Conservation (phyloP, 2,797 vertebrate genomes). For the Sebastes matsubarae region DNA sequence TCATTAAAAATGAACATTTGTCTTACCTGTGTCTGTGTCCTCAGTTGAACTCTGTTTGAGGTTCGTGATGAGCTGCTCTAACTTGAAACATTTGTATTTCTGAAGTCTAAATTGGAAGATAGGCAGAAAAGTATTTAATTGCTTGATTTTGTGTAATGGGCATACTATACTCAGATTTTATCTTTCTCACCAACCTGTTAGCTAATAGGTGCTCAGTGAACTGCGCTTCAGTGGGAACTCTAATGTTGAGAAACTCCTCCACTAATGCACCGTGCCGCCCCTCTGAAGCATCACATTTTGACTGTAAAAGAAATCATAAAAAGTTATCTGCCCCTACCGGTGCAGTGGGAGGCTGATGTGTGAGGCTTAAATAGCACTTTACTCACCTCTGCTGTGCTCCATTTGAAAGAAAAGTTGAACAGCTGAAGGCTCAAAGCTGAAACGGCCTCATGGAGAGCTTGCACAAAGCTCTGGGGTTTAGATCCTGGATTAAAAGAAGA, state of each 20-base stretch:
- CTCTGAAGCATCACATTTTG: constrained; percentile 31
- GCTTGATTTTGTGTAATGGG: background rate
- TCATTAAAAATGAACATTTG: background rate
- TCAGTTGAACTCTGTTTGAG: constrained; percentile 56
- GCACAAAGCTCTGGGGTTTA: constrained; percentile 69
- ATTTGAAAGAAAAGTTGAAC: constrained; percentile 77
- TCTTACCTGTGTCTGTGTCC: constrained; percentile 54
- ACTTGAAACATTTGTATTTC: constrained; percentile 80
- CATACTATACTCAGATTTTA: background rate
- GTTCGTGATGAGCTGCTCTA: constrained; percentile 78
- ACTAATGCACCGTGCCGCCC: constrained; percentile 55
- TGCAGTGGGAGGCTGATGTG: constrained; percentile 6
- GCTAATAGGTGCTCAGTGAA: constrained; percentile 75
- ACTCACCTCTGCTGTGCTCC: constrained; percentile 63
- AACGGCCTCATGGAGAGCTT: constrained; percentile 78
- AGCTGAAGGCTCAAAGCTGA: constrained; percentile 79
- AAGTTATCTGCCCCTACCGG: background rate
- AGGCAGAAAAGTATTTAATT: background rate
- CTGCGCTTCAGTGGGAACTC: constrained; percentile 67
- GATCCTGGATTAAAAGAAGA: constrained; percentile 59
- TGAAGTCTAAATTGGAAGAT: constrained; percentile 72
- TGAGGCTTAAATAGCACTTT: constrained; percentile 33
- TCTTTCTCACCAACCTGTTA: constrained; percentile 70
- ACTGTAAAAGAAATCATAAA: constrained; percentile 48
- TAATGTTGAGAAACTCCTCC: constrained; percentile 78